Conservation (phyloP, 2,797 vertebrate genomes). For the Xenops minutus region DNA sequence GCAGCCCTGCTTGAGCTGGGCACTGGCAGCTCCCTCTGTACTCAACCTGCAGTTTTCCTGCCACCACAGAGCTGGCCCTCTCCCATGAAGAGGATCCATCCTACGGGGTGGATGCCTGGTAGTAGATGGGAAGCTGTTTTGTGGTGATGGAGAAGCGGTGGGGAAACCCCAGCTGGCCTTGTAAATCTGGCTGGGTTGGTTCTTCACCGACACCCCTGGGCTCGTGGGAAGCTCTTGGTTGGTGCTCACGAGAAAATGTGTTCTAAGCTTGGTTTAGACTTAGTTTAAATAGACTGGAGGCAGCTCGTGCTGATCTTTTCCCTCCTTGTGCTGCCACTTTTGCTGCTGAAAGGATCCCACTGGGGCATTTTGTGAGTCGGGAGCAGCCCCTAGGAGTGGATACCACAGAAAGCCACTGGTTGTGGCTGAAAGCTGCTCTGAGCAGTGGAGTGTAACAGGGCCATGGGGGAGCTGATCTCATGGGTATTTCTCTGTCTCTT, state of each 20-base stretch:
- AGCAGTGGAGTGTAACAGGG: background rate
- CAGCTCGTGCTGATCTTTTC: background rate
- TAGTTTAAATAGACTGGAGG: background rate
- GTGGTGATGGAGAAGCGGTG: fast-evolving
- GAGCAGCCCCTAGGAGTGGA: background rate
- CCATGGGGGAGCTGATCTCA: background rate
- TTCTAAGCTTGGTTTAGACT: background rate
- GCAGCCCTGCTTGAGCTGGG: background rate
- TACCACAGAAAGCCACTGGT: background rate
- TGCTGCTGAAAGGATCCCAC: background rate
- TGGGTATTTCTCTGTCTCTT: background rate
- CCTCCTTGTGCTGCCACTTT: background rate
- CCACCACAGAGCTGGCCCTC: background rate
- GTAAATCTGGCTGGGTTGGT: background rate
- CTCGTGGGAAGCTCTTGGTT: background rate
- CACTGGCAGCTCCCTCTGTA: background rate
- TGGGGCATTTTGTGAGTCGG: background rate
- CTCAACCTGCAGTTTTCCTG: background rate
- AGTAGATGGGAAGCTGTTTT: background rate
- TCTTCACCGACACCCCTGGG: background rate
- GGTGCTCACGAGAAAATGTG: background rate
- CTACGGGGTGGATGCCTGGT: background rate
- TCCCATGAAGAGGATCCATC: background rate
- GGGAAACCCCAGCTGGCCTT: background rate
- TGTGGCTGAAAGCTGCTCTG: background rate